Evolutionary conservation across 2,113 vertebrate genomes (phyloP).

Genomic region (Cottus gobio): DNA sequence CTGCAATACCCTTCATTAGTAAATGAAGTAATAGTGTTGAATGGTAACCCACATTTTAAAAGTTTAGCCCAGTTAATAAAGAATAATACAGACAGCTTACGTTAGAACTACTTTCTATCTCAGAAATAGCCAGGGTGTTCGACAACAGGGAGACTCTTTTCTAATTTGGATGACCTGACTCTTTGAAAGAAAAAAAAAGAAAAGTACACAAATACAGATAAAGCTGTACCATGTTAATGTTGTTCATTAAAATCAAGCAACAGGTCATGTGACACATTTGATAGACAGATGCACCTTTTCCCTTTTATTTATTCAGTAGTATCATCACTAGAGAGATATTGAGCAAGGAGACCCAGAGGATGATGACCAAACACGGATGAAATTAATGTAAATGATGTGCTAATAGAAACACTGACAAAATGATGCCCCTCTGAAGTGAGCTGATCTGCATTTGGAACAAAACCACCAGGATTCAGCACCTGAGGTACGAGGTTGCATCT

Average conservation of each 20-base stretch:
- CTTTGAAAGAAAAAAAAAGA: background rate
- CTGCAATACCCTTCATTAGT: background rate
- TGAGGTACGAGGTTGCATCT: background rate
- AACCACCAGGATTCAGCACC: slow-evolving; percentile 6
- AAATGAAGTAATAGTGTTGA: background rate
- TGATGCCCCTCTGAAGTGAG: background rate
- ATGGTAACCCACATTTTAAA: background rate
- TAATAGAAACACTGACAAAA: background rate
- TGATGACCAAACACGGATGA: background rate
- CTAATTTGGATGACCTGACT: background rate
- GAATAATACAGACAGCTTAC: background rate
- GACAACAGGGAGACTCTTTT: background rate
- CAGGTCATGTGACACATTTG: background rate
- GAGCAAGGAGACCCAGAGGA: slow-evolving; percentile 9
- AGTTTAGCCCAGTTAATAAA: background rate
- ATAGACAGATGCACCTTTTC: background rate
- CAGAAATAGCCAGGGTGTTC: background rate
- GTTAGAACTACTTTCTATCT: background rate
- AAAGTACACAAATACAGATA: background rate
- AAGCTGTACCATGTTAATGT: background rate
- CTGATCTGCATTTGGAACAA: background rate
- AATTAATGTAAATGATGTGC: slow-evolving; percentile 29
- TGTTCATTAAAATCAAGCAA: background rate
- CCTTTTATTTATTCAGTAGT: background rate
- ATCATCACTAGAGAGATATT: slow-evolving; percentile 7